Evolutionary conservation across 2,888 invertebrate species (phyloP).

Genomic region (Pharmacophagus antenor): DNA sequence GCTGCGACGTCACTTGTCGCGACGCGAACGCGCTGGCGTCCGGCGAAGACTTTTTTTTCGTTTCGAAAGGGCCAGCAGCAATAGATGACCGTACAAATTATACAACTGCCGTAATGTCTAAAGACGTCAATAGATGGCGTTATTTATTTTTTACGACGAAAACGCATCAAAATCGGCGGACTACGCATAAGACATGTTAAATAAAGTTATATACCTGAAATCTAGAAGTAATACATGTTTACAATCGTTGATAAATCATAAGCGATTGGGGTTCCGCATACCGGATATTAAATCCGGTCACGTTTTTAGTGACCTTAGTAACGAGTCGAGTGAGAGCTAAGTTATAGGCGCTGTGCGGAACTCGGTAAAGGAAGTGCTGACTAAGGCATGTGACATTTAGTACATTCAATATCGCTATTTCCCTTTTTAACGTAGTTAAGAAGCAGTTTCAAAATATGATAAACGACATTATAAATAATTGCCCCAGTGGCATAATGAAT

Average conservation of each 20-base stretch:
- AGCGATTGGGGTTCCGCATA: conserved; percentile 11
- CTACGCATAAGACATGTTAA: neutral
- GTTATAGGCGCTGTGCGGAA: conserved; percentile 2
- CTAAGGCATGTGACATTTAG: neutral
- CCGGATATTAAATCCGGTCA: conserved; percentile 30
- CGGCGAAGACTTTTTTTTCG: too few species aligned
- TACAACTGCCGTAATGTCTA: too few species aligned
- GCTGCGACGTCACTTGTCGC: neutral
- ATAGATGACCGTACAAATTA: too few species aligned
- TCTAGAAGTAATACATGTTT: neutral
- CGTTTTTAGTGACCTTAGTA: conserved; percentile 18
- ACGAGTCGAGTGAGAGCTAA: conserved; percentile 4
- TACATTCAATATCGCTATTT: neutral
- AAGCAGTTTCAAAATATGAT: too few species aligned
- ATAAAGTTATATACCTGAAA: neutral
- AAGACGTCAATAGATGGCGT: too few species aligned
- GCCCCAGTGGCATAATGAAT: too few species aligned
- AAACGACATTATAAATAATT: too few species aligned
- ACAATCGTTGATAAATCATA: neutral
- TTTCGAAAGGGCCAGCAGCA: too few species aligned
- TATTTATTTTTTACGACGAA: neutral
- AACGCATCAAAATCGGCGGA: neutral
- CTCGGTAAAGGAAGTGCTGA: neutral
- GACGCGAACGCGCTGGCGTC: too few species aligned
- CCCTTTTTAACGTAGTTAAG: too few species aligned